Conservation (phyloP, 2,888 invertebrate genomes). For the Drosophila quasianomalipes region DNA sequence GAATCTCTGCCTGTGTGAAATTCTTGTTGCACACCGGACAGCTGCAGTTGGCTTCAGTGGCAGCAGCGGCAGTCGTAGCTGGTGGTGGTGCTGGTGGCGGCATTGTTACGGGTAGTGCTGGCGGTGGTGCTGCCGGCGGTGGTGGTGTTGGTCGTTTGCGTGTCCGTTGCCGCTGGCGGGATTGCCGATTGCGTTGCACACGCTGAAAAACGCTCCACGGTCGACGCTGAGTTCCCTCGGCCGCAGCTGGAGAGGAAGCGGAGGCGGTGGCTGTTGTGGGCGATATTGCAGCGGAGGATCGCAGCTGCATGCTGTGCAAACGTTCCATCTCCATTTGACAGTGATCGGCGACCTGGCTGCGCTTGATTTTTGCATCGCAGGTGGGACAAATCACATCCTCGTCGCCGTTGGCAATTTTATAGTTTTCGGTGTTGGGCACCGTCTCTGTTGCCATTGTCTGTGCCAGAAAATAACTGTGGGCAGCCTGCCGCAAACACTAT, state of each 20-base stretch:
- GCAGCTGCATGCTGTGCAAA: constrained; percentile 83
- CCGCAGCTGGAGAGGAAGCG: constrained; percentile 11
- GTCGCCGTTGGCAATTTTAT: constrained; percentile 47
- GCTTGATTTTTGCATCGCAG: constrained; percentile 93
- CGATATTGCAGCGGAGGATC: constrained; percentile 13
- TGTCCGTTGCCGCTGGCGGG: constrained; percentile 87
- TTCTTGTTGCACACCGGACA: constrained; percentile 94
- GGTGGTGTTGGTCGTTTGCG: constrained; percentile 87
- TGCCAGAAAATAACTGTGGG: constrained; percentile 24
- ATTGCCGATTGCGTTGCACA: constrained; percentile 90
- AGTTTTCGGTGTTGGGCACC: constrained; percentile 64
- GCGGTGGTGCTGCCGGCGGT: constrained; percentile 15
- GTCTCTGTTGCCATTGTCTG: constrained; percentile 67
- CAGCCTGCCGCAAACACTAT: constrained; percentile 19
- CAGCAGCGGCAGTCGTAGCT: constrained; percentile 17
- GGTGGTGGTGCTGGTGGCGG: constrained; percentile 15
- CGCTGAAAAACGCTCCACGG: constrained; percentile 91
- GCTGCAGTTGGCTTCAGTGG: constrained; percentile 84
- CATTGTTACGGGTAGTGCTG: constrained; percentile 18
- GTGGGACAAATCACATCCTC: constrained; percentile 91
- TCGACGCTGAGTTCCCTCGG: constrained; percentile 44
- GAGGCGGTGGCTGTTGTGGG: constrained; percentile 14
- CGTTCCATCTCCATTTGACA: constrained; percentile 92
- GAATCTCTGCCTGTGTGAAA: constrained; percentile 89
- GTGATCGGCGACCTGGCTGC: constrained; percentile 94